Evolutionary conservation across 2,888 invertebrate genomes (phyloP), one percentile per base, ranked within the genome.

Genomic region (Acronicta alni): DNA sequence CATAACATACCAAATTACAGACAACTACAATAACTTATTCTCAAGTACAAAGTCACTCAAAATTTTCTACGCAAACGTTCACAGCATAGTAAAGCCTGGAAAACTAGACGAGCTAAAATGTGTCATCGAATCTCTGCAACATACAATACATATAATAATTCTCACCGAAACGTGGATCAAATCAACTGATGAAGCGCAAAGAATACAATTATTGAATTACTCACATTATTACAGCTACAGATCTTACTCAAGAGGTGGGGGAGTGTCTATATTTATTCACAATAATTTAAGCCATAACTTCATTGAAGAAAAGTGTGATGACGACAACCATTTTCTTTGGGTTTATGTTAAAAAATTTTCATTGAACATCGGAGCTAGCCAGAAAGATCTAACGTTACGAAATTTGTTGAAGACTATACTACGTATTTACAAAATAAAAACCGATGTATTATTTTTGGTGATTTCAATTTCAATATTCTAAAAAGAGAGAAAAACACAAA

Each of bases 101-200:
- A 23, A 23, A 23, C 23, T 23, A 23, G 23, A 23, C 23, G 42
- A 42, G 23, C 20, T 42, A 10, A 42, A 42, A 42, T 42, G 42
- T 20, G 23, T 42, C 14, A 20, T 42, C 10, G 20, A 20, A 14
- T 42, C 18, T 14, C 10, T 20, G 10, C 42, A 32, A 4, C 32
- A 35, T 16, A 16, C 41, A 8, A 17, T 42, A n/a, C 41, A 51
- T 18, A 10, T 42, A 10, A 35, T 51, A 42, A 17, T 51, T 8
- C 32, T 51, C n/a, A 42, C 42, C 6, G 51, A 49, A 51, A 41
- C 51, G 14, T 49, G 51, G 51, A 51, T 51, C 10, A 51, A 51
- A 35, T 32, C 32, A n/a, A 35, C 26, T 10, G 23, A 20, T 30
- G 51, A 51, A 26, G 51, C 51, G 9, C 17, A 51, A 17, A 32